A percentile compares a stretch with the other conserved stretches of the same genome.
Evolutionary conservation across 2,797 vertebrate species (phyloP).

Genomic region (Cuculus canorus): DNA sequence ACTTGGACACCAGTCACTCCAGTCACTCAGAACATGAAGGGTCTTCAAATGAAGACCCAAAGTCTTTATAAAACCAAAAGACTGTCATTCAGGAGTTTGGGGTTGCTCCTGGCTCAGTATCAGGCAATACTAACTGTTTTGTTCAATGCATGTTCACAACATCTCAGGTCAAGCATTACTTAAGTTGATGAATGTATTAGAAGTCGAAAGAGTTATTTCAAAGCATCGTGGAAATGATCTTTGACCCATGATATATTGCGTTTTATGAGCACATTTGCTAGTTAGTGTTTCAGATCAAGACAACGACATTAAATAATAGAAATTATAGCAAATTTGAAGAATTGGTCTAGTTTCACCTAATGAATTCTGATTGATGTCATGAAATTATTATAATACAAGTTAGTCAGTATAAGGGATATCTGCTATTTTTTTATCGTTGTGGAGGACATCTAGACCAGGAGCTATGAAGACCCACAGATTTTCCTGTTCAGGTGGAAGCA

Average conservation of each 20-base stretch:
- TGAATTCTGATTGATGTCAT: not conserved
- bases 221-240: not conserved
- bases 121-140: not conserved
- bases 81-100: not conserved
- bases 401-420: not conserved
- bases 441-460: not conserved
- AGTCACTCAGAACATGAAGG: conserved; percentile 26
- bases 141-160: not conserved
- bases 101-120: conserved; percentile 7
- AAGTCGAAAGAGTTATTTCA: conserved; percentile 22
- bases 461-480: not conserved
- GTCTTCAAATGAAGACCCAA: conserved; percentile 29
- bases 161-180: conserved; percentile 45
- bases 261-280: not conserved
- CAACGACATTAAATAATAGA: not conserved
- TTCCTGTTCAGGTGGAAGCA: not conserved
- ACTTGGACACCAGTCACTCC: conserved; percentile 38
- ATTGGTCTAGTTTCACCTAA: not conserved
- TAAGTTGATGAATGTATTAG: conserved; percentile 33
- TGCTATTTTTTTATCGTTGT: not conserved
- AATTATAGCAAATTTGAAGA: not conserved
- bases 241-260: conserved; percentile 41
- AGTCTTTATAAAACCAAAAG: not conserved
- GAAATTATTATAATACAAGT: not conserved
- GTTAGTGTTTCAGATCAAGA: not conserved